Conservation (phyloP, 2,113 vertebrate genomes). For the Microtus pennsylvanicus region DNA sequence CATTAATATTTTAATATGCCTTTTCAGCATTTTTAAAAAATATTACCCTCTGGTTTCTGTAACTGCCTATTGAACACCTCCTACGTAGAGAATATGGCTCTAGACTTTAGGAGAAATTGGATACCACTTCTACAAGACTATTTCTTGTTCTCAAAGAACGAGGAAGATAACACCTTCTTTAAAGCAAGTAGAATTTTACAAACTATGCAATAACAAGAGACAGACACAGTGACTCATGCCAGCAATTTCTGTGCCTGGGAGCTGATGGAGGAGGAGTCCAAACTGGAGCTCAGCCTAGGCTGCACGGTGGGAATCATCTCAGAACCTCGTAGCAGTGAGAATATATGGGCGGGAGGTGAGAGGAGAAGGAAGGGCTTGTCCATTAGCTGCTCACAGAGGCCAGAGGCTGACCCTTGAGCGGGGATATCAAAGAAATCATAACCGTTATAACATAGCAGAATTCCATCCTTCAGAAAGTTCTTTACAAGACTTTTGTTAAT, state of each 20-base stretch:
- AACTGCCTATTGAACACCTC: background rate
- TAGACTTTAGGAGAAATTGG: no score
- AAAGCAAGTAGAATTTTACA: background rate
- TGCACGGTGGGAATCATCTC: background rate
- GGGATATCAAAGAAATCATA: background rate
- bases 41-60: background rate
- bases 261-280: background rate
- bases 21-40: background rate
- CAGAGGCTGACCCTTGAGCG: background rate
- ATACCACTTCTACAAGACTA: background rate
- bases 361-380: background rate
- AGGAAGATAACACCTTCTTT: background rate
- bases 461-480: background rate
- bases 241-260: background rate
- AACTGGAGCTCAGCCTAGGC: background rate
- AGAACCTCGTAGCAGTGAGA: background rate
- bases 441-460: background rate
- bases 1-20: background rate
- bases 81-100: background rate
- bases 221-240: background rate
- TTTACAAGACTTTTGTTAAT: constrained; percentile 6
- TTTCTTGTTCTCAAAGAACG: background rate
- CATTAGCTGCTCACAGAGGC: background rate
- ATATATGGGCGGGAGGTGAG: background rate
- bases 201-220: background rate